Conservation (phyloP, 2,113 vertebrate genomes). For the Symphodus melops region DNA sequence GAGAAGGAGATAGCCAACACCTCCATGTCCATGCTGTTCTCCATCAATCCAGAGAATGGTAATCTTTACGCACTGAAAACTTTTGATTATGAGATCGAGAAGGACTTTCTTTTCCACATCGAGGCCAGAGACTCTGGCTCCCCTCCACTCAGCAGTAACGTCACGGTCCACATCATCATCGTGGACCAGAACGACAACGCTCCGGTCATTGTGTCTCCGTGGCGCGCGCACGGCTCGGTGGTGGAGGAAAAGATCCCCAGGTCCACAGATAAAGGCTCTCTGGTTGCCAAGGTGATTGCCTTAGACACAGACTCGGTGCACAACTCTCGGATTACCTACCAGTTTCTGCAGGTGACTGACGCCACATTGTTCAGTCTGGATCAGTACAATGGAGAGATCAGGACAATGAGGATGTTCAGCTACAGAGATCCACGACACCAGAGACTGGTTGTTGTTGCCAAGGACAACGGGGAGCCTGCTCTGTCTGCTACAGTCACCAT, state of each 20-base stretch:
- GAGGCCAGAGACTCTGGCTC: slow-evolving; percentile 84
- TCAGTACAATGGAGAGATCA: slow-evolving; percentile 73
- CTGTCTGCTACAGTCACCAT: slow-evolving; percentile 83
- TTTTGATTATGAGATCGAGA: slow-evolving; percentile 82
- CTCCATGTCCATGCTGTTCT: slow-evolving; percentile 71
- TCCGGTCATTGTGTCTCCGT: slow-evolving; percentile 80
- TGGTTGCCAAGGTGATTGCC: slow-evolving; percentile 79
- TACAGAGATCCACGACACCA: slow-evolving; percentile 80
- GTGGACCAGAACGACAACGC: slow-evolving; percentile 86
- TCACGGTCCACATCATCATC: slow-evolving; percentile 81
- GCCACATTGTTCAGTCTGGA: slow-evolving; percentile 82
- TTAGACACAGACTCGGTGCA: slow-evolving; percentile 81
- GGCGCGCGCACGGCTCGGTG: slow-evolving; percentile 78
- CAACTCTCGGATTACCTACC: slow-evolving; percentile 82
- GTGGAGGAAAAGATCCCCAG: slow-evolving; percentile 74
- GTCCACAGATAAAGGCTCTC: slow-evolving; percentile 79
- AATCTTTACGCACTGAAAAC: slow-evolving; percentile 74
- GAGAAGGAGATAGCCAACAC: slow-evolving; percentile 64
- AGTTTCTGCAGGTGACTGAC: slow-evolving; percentile 79
- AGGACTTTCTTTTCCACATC: slow-evolving; percentile 83
- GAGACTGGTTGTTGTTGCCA: slow-evolving; percentile 80
- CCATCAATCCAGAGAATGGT: slow-evolving; percentile 74
- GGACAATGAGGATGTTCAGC: slow-evolving; percentile 82
- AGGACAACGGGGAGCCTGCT: slow-evolving; percentile 81
- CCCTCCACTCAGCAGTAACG: slow-evolving; percentile 78